Base-by-base conservation (phyloP, 2,797 vertebrate species). In the Melopsittacus undulatus region DNA sequence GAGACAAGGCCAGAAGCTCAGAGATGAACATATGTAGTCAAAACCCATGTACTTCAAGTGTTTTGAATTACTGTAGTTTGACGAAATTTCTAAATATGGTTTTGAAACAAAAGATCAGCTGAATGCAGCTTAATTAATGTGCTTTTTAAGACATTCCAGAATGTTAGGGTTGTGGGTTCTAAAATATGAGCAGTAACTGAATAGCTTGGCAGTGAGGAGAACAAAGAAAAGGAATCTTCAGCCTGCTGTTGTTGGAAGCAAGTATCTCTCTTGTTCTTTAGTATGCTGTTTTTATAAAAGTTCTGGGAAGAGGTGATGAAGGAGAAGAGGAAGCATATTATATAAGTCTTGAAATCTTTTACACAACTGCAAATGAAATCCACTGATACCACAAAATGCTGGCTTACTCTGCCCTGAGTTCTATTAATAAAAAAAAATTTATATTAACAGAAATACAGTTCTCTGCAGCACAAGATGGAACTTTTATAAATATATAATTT, bases 251-350 rank as follows among this genome's bases (percentile, higher is more conserved):
- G 46, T 21, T 52, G 62, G 54, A 38, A 64, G 15, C 34, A 29
- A 0, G 0, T 2, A 2, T 23, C 22, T 67, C 34, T 61, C 40
- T 38, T 24, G 21, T 57, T 63, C 23, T 62, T 0, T 0, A 52
- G 29, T 5, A 7, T 8, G 34, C 69, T 90, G 69, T 13, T 78
- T 63, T 29, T 61, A 20, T 11, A 48, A 45, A 64, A 68, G 30
- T 32, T 49, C 59, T 49, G 70, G 30, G 70, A 76, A 45, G 42
- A 89, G 36, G 4, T 27, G 22, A 40, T 87, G 85, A 49, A 57
- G 45, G 26, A 67, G 51, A 30, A 30, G 29, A 36, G 11, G 43
- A 73, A 13, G 12, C 12, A 5, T 51, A 15, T 24, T 66, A 32
- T 19, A 12, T 75, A 5, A 75, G 40, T n/a, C 11, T 45, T 38